Evolutionary conservation across 2,797 vertebrate genomes (phyloP), one percentile per base, ranked within the genome.

Genomic region (Semotilus atromaculatus): DNA sequence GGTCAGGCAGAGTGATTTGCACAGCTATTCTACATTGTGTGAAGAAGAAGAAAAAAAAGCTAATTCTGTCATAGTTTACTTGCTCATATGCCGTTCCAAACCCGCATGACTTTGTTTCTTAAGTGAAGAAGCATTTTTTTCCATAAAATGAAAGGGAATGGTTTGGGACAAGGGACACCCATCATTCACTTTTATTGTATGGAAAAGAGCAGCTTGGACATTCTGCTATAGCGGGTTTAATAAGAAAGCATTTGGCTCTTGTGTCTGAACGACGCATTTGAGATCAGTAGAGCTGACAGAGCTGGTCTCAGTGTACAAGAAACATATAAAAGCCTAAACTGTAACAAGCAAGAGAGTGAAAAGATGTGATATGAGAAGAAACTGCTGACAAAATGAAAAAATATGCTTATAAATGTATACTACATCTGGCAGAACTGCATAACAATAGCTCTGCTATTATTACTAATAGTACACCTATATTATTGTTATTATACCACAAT

Each of bases 1-100:
- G 86, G 82, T 82, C 84, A 74, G 19, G 16, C 55, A 51, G 81
- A 75, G 26, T 55, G 45, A 78, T 70, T 60, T 75, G 62, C 60
- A 67, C 55, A 72, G 48, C 31, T 60, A 55, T 70, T 23, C 64
- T 81, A 70, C 71, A 67, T 55, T 81, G 40, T 84, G 26, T 76
- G 36, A 40, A 38, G 36, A 38, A n/a, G n/a, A 31, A 31, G 3
- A 48, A 66, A 79, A 45, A 45, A 34, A 66, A 34, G 31, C 26
- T 4, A 45, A 67, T 48, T 45, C 19, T 48, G 11, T 34, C 8
- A 31, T 51, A 0, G 14, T 34, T 36, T 34, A 80, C 77, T 80
- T 23, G 4, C 66, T 34, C 21, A 38, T 16, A 40, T 60, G 55
- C 3, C 16, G 1, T 60, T 40, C 55, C 9, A 60, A 60, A 43